Conservation (phyloP, 2,113 vertebrate genomes). For the Tyto alba region DNA sequence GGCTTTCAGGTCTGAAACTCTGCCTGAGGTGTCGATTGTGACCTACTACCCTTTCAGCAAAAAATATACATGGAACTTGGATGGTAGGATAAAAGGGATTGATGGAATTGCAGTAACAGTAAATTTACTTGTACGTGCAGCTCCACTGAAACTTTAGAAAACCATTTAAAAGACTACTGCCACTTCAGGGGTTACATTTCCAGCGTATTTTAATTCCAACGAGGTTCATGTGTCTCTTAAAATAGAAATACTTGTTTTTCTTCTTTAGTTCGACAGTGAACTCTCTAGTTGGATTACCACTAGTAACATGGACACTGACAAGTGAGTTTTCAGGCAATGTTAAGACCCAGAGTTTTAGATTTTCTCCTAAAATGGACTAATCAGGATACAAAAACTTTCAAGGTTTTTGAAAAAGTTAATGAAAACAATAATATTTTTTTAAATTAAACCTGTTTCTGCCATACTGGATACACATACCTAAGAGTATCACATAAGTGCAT, state of each 20-base stretch:
- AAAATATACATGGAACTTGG: background rate
- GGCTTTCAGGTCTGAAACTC: background rate
- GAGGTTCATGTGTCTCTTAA: conserved; percentile 3
- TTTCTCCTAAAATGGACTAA: conserved; percentile 6
- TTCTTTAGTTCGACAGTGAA: background rate
- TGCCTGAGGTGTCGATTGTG: background rate
- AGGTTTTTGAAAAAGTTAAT: background rate
- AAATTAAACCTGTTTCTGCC: background rate
- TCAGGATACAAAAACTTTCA: background rate
- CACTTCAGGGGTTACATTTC: conserved; percentile 7
- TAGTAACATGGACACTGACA: background rate
- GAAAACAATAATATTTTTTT: background rate
- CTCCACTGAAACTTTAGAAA: background rate
- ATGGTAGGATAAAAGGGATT: background rate
- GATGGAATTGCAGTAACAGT: background rate
- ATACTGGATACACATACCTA: background rate
- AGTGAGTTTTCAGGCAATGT: background rate
- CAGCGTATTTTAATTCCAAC: background rate
- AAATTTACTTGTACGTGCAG: background rate
- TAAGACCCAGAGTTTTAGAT: background rate
- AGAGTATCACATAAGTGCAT: background rate
- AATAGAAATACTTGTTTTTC: conserved; percentile 39
- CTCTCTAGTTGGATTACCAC: background rate
- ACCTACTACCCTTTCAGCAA: background rate
- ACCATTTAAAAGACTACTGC: background rate